Evolutionary conservation across 2,888 invertebrate genomes (phyloP).

Genomic region (Amphipoea lucens): DNA sequence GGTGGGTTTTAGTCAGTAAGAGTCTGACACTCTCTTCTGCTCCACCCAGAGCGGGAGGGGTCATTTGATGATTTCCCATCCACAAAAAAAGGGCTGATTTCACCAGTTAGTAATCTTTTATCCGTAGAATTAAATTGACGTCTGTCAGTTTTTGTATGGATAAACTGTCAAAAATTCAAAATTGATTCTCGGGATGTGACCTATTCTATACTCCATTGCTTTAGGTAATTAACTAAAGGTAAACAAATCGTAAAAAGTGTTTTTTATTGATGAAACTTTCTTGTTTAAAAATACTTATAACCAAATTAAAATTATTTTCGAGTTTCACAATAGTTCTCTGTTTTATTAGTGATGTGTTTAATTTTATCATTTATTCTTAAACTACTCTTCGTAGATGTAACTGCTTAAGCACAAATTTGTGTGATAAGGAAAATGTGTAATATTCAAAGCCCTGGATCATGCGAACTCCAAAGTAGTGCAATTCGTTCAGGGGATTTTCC

Average conservation of each 20-base stretch:
- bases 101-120: background rate
- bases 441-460: background rate
- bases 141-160: background rate
- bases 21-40: no score
- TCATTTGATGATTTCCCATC: no score
- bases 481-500: slow-evolving; percentile 13
- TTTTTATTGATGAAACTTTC: background rate
- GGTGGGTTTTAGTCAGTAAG: no score
- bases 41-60: no score
- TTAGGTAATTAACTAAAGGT: background rate
- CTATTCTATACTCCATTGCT: background rate
- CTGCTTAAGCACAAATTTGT: no score
- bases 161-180: background rate
- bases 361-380: background rate
- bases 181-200: no score
- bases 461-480: background rate
- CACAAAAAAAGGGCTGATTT: background rate
- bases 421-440: background rate
- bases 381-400: background rate
- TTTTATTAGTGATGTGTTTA: background rate
- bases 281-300: background rate
- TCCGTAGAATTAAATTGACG: background rate
- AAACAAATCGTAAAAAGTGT: background rate
- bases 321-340: background rate
- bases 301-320: background rate